These are phyloP conservation scores for Pterostichus madidus DNA, from an alignment of 2,888 invertebrate species.

Conservation along the genomic window DNA sequence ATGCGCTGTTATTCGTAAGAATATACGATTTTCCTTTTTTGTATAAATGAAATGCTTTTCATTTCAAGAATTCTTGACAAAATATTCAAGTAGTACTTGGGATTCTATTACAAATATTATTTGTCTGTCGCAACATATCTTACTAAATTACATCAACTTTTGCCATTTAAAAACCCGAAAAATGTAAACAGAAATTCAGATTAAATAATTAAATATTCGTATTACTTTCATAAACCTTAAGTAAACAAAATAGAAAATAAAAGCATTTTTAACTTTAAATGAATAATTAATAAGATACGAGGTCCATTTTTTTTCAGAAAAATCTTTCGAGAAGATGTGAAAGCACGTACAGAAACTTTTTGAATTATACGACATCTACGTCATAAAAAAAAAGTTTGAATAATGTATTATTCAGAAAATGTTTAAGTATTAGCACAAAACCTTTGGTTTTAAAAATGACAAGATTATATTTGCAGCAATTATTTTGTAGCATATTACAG, in stretches of 20 bases:
- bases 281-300: background rate
- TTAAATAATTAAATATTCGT: background rate
- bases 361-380: no score
- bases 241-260: constrained; percentile 5
- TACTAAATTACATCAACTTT: background rate
- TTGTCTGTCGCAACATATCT: background rate
- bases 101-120: constrained; percentile 22
- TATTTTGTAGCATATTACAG: no score
- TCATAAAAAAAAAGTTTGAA: no score
- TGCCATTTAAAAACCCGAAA: background rate
- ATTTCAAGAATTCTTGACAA: constrained; percentile 31
- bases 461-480: no score
- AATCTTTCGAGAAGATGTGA: background rate
- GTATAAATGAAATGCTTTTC: constrained; percentile 26
- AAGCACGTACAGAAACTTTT: background rate
- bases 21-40: constrained; percentile 38
- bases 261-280: background rate
- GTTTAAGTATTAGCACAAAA: no score
- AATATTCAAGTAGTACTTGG: constrained; percentile 7
- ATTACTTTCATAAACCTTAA: constrained; percentile 13
- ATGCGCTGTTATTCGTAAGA: constrained; percentile 41
- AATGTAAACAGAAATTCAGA: background rate
- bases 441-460: no score
- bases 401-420: no score
- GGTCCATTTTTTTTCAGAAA: background rate